phyloP scores from a whole-genome alignment of 2,113 vertebrate species.

The Malurus cyaneus region DNA sequence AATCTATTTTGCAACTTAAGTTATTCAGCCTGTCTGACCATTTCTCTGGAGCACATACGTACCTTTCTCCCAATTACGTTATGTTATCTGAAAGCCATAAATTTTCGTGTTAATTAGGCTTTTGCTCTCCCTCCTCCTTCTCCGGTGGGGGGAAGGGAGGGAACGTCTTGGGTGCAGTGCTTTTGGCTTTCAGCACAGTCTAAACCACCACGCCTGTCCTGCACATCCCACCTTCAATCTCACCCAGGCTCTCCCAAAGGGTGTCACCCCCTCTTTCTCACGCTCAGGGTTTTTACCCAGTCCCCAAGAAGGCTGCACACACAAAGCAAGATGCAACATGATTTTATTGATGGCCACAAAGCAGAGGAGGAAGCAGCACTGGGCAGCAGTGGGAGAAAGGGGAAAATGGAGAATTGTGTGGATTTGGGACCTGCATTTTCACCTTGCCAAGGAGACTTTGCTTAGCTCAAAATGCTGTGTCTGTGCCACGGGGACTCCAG shows the following conservation, averaged over 20 bases:
- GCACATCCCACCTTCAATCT: not conserved
- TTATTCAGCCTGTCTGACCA: too few species aligned
- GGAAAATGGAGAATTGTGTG: not conserved
- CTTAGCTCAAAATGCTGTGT: not conserved
- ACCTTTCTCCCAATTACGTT: too few species aligned
- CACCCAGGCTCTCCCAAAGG: not conserved
- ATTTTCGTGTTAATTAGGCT: too few species aligned
- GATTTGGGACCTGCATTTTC: not conserved
- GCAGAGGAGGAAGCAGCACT: not conserved
- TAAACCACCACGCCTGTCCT: not conserved
- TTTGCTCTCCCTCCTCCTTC: too few species aligned
- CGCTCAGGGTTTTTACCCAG: not conserved
- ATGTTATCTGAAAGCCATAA: too few species aligned
- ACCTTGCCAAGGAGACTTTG: not conserved
- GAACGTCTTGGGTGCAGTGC: too few species aligned
- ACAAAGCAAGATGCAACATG: not conserved
- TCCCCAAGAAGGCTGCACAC: not conserved
- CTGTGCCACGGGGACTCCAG: not conserved
- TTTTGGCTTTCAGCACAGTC: too few species aligned
- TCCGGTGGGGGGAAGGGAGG: too few species aligned
- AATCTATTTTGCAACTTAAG: too few species aligned
- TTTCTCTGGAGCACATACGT: too few species aligned
- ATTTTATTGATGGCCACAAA: not conserved
- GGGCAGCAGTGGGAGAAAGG: not conserved
- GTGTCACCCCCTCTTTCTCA: not conserved